Conservation (phyloP, 2,113 vertebrate species). For the Cynopterus brachyotis region DNA sequence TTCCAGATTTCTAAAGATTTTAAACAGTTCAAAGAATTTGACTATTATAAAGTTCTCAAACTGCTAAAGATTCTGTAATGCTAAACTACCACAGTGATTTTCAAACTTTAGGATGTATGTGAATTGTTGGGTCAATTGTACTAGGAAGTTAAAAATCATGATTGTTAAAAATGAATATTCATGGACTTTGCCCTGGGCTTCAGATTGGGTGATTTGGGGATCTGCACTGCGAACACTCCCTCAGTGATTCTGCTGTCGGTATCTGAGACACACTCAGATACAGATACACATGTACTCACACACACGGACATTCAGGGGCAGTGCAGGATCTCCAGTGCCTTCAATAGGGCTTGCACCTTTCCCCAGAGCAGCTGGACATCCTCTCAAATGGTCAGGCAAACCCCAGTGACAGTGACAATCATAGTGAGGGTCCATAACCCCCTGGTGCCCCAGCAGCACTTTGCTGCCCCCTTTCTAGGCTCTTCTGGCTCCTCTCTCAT, state of each 20-base stretch:
- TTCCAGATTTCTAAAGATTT: background rate
- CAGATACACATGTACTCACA: too few relatives aligned
- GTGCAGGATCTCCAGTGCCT: background rate
- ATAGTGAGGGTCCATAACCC: conserved; percentile 44
- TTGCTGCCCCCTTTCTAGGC: conserved; percentile 49
- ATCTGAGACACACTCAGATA: background rate
- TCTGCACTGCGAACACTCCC: background rate
- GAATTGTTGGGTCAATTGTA: background rate
- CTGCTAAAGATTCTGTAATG: background rate
- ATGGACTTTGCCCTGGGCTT: background rate
- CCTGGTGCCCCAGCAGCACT: conserved; percentile 61
- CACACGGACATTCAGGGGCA: background rate
- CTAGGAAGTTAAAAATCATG: background rate
- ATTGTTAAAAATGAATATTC: background rate
- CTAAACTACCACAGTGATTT: background rate
- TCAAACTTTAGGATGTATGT: background rate
- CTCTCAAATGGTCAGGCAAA: background rate
- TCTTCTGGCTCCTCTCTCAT: conserved; percentile 73
- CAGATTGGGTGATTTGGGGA: background rate
- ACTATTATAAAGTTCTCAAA: background rate
- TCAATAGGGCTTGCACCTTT: background rate
- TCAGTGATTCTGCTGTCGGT: background rate
- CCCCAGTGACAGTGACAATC: conserved; percentile 40
- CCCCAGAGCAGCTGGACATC: background rate
- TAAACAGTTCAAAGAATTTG: background rate